Evolutionary conservation across 2,888 invertebrate genomes (phyloP).

Genomic region (Nipponacmea schrenckii): DNA sequence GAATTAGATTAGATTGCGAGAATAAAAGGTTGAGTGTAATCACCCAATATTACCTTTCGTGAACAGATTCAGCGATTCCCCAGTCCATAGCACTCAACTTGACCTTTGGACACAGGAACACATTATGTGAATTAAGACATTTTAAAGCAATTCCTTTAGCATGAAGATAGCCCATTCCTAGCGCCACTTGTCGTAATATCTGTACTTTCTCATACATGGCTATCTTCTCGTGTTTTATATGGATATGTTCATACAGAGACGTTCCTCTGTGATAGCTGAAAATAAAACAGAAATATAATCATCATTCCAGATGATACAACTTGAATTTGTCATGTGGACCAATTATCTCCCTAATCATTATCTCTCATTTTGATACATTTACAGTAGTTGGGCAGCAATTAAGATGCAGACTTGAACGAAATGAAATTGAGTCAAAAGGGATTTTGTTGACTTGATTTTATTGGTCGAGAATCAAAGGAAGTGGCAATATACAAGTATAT

Average conservation of each 20-base stretch:
- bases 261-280: conserved; percentile 63
- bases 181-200: conserved; percentile 65
- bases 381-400: no score
- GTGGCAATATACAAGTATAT: no score
- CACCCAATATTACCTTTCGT: conserved; percentile 50
- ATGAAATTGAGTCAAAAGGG: no score
- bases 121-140: conserved; percentile 67
- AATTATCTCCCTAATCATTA: no score
- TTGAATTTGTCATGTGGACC: no score
- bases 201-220: conserved; percentile 60
- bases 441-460: no score
- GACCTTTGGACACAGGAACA: conserved; percentile 68
- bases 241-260: conserved; percentile 66
- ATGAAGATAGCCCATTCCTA: conserved; percentile 70
- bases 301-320: neutral
- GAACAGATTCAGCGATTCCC: conserved; percentile 56
- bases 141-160: conserved; percentile 69
- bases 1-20: no score
- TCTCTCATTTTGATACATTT: no score
- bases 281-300: conserved; percentile 14
- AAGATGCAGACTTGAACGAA: no score
- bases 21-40: no score
- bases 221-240: conserved; percentile 56
- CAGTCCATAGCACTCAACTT: conserved; percentile 67
- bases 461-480: no score